Percentiles rank a stretch among this genome's conserved stretches.
Evolutionary conservation across 2,797 vertebrate species (phyloP).

Genomic region (Somateria mollissima): DNA sequence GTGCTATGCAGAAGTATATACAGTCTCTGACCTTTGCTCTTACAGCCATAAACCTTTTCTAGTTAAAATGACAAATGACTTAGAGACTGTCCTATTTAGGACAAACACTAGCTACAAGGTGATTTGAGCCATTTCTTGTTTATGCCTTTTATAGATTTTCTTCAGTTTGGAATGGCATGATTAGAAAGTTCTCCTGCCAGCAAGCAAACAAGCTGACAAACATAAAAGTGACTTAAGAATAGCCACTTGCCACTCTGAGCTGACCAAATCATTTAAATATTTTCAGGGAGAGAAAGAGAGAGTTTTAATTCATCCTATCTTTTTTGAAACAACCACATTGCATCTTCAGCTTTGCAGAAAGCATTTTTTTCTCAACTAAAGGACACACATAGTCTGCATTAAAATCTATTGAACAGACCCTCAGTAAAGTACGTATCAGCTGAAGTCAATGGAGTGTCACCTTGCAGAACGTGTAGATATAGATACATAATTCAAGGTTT

Average conservation of each 20-base stretch:
- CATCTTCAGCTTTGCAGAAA: background rate
- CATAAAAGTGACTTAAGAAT: background rate
- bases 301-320: background rate
- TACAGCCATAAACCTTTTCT: conserved; percentile 19
- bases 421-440: conserved; percentile 7
- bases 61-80: conserved; percentile 32
- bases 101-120: background rate
- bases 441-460: conserved; percentile 25
- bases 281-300: background rate
- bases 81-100: background rate
- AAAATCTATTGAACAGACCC: background rate
- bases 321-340: conserved; percentile 7
- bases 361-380: background rate
- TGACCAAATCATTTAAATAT: background rate
- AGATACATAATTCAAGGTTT: conserved; percentile 36
- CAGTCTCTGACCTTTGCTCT: conserved; percentile 29
- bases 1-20: background rate
- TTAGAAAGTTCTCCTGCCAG: background rate
- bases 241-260: background rate
- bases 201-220: background rate
- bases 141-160: background rate
- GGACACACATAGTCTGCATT: background rate
- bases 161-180: background rate
- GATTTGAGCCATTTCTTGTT: background rate
- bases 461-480: background rate